Conservation (phyloP, 2,797 vertebrate species). For the Pantherophis alleghaniensis region DNA sequence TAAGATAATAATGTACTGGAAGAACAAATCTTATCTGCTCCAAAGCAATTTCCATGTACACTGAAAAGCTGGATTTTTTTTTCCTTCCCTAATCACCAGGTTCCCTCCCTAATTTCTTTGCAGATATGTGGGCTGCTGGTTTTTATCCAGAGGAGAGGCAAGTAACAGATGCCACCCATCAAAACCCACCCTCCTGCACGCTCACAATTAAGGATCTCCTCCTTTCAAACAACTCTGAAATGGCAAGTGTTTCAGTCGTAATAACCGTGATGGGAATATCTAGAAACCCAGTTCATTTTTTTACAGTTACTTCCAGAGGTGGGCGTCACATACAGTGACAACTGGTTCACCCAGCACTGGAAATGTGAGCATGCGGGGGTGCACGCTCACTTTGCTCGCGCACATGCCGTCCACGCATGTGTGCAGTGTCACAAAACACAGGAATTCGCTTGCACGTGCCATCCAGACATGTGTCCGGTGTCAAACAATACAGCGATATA, state of each 20-base stretch:
- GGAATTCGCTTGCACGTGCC: no score
- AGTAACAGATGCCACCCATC: not conserved
- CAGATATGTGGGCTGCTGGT: conserved; percentile 68
- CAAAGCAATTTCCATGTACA: not conserved
- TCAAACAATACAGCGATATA: no score
- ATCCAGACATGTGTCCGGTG: no score
- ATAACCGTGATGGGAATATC: not conserved
- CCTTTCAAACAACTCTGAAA: conserved; percentile 78
- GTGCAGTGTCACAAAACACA: no score
- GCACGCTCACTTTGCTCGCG: no score
- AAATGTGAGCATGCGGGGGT: no score
- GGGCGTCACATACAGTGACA: no score
- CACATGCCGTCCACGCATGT: no score
- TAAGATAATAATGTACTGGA: not conserved
- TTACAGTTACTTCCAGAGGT: not conserved
- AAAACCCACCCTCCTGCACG: conserved; percentile 52
- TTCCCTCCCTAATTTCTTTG: not conserved
- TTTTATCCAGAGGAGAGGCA: conserved; percentile 51
- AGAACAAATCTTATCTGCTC: not conserved
- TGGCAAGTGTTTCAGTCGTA: conserved; percentile 71
- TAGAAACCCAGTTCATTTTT: not conserved
- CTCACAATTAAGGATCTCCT: conserved; percentile 90
- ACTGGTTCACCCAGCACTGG: no score
- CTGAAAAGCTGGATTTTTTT: not conserved
- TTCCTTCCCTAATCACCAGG: not conserved